phyloP scores from a whole-genome alignment of 2,113 vertebrate genomes.

The Melierax canorus region DNA sequence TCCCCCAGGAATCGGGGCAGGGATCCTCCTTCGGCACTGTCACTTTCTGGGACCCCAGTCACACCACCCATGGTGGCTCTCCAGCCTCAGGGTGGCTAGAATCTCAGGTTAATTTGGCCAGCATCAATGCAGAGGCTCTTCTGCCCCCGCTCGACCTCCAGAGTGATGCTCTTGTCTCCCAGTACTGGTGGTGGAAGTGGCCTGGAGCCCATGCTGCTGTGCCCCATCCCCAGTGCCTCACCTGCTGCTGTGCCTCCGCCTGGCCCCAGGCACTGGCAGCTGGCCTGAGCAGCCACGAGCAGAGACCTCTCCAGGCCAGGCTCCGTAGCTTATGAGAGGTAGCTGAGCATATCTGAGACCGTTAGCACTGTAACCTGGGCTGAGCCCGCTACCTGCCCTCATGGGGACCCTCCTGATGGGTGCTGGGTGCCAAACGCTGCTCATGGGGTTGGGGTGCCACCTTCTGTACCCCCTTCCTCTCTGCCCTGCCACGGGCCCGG shows the following conservation, averaged over 20 bases:
- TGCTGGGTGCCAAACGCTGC: slow-evolving; percentile 25
- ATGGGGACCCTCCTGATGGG: background rate
- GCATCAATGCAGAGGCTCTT: background rate
- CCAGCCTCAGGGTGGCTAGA: background rate
- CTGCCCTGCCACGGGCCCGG: background rate
- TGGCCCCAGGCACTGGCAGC: background rate
- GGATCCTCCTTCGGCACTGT: background rate
- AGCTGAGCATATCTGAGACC: background rate
- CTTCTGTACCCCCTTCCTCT: background rate
- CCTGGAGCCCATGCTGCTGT: background rate
- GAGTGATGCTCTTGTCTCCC: background rate
- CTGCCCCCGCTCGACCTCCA: background rate
- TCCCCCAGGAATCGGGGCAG: background rate
- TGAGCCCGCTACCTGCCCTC: background rate
- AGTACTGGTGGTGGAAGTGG: background rate
- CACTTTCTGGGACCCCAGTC: background rate
- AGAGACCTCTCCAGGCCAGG: background rate
- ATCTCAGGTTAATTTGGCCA: slow-evolving; percentile 57
- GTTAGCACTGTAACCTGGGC: slow-evolving; percentile 49
- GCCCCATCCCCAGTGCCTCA: background rate
- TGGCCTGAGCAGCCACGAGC: rapidly evolving
- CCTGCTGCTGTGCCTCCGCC: background rate
- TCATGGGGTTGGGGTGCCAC: background rate
- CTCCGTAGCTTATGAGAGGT: rapidly evolving
- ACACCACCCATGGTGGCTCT: background rate